Percentiles rank a stretch among this genome's conserved stretches.
Evolutionary conservation across 2,888 invertebrate species (phyloP).

Genomic region (Lydus trimaculatus): DNA sequence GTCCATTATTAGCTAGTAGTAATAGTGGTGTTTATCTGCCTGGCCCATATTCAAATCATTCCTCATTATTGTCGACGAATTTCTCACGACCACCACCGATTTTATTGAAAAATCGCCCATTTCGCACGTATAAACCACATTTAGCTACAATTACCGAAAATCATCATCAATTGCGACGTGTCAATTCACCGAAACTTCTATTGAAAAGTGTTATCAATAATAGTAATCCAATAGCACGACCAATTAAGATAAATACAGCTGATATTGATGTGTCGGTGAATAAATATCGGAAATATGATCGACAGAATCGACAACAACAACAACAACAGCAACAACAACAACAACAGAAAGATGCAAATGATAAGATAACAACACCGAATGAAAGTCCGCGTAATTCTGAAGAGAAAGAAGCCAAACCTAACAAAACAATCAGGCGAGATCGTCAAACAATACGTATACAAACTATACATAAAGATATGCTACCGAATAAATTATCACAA

Average conservation of each 20-base stretch:
- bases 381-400: constrained; percentile 49
- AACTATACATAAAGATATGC: constrained; percentile 63
- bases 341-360: constrained; percentile 20
- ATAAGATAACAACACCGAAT: constrained; percentile 26
- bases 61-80: constrained; percentile 56
- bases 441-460: constrained; percentile 78
- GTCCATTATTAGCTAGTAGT: constrained; percentile 64
- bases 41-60: constrained; percentile 65
- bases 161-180: constrained; percentile 61
- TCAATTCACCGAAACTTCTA: constrained; percentile 65
- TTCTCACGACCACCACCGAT: constrained; percentile 46
- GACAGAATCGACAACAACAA: constrained; percentile 31
- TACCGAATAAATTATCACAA: constrained; percentile 37
- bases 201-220: constrained; percentile 54
- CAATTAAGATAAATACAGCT: constrained; percentile 81
- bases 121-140: constrained; percentile 73
- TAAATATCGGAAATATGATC: constrained; percentile 63
- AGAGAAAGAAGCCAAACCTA: constrained; percentile 57
- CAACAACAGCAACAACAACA: background rate
- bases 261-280: constrained; percentile 84
- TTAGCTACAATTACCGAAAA: constrained; percentile 76
- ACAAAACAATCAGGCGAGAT: constrained; percentile 70
- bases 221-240: constrained; percentile 63
- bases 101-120: constrained; percentile 47
- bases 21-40: constrained; percentile 64